Base-by-base conservation (phyloP, 1,140 invertebrate species). In the Macrocentrus cingulum region DNA sequence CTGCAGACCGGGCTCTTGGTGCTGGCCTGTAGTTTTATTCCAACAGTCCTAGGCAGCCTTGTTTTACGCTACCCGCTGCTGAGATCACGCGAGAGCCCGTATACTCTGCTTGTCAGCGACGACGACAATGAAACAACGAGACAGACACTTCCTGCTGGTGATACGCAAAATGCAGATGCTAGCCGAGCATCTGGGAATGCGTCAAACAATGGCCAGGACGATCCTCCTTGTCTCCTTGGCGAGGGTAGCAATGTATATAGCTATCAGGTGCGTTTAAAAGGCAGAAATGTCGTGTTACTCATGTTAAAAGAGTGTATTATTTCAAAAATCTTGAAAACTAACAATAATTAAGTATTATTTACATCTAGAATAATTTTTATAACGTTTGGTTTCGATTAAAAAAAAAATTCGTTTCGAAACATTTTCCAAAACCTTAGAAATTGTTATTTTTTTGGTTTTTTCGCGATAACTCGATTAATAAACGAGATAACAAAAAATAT, bases 101-200 rank as follows among this genome's bases (percentile, higher is more conserved):
- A 71, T 16, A 61, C 60, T 18, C 56, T 70, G 1, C 48, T 76
- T 7, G 34, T 66, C 1, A 62, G 42, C 16, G 69, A 76, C 19
- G 69, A 76, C 15, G 67, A 74, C 20, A 69, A 65, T 15, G 74
- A 72, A 61, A 52, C 69, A 20, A 59, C 61, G 2, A 44, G 60
- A 18, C 58, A 46, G 19, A 42, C 57, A 1, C 42, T 57, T 3
- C 49, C 56, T 6, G 29, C 6, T 18, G 4, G 9, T 15, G 37
- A 48, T 8, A 60, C 55, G n/a, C n/a, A n/a, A n/a, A n/a, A n/a
- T n/a, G n/a, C n/a, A n/a, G n/a, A n/a, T n/a, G n/a, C n/a, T n/a
- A n/a, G n/a, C 9, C 18, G 22, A 11, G 25, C 18, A 2, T 13
- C 8, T 23, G 29, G 18, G 44, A 39, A 7, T 32, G 36, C 60